phyloP scores from a whole-genome alignment of 2,797 vertebrate species.

The Corythornis leucogaster region DNA sequence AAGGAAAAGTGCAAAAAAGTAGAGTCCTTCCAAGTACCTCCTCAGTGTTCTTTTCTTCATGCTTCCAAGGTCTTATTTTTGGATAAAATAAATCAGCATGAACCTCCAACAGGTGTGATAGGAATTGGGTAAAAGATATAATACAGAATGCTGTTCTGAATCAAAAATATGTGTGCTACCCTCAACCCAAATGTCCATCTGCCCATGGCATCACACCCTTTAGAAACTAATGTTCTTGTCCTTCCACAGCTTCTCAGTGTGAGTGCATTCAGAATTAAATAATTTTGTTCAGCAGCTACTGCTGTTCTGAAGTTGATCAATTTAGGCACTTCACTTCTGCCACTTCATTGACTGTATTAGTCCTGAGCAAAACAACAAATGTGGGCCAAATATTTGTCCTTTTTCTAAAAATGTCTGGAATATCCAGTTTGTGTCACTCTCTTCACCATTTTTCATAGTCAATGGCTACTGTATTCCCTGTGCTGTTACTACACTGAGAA shows the following conservation, averaged over 20 bases:
- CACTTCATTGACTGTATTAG: background rate
- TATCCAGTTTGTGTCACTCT: background rate
- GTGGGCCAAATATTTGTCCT: background rate
- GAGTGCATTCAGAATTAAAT: background rate
- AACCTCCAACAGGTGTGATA: background rate
- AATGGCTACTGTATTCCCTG: background rate
- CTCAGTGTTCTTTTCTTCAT: background rate
- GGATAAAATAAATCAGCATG: background rate
- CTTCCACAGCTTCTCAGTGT: background rate
- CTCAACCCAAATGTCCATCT: background rate
- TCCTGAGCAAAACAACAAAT: rapidly evolving
- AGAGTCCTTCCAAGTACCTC: rapidly evolving
- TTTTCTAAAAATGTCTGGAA: background rate
- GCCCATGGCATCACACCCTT: background rate
- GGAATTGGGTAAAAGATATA: background rate
- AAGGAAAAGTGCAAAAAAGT: background rate
- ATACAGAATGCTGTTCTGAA: background rate
- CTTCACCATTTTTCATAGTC: background rate
- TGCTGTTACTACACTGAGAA: background rate
- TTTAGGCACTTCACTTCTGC: background rate
- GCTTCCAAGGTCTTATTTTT: background rate
- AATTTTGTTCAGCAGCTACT: background rate
- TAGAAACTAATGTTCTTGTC: background rate
- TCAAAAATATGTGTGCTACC: background rate
- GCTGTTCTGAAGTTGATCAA: background rate